These are phyloP conservation scores for Plagodis dolabraria DNA, from an alignment of 2,888 invertebrate genomes.

Conservation along the genomic window DNA sequence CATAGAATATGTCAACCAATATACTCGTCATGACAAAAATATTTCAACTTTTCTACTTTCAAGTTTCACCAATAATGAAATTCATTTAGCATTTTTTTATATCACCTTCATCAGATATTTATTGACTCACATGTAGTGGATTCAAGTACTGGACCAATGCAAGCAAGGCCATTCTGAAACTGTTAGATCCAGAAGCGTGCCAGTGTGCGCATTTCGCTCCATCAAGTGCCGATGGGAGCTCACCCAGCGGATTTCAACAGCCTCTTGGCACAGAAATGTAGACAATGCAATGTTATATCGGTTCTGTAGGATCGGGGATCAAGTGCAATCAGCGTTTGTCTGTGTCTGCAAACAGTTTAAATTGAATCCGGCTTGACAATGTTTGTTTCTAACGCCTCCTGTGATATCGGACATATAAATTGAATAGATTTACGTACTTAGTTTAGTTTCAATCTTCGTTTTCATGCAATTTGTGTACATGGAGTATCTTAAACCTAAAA, in stretches of 20 bases:
- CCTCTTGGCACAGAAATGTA: constrained; percentile 4
- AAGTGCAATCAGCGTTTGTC: constrained; percentile 7
- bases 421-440: no score
- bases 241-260: constrained; percentile 21
- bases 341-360: neutral
- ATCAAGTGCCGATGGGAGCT: constrained; percentile 12
- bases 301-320: constrained; percentile 4
- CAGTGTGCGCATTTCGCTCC: constrained; percentile 1
- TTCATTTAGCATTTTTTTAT: no score
- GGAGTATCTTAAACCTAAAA: no score
- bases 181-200: constrained; percentile 2
- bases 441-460: no score
- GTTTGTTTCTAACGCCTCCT: no score
- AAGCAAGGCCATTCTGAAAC: neutral
- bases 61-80: no score
- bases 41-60: no score
- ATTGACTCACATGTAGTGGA: neutral
- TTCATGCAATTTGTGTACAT: no score
- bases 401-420: no score
- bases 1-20: no score
- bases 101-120: neutral
- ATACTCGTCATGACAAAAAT: no score
- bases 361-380: no score
- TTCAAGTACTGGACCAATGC: neutral
- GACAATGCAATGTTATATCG: constrained; percentile 9